Percentiles rank a stretch among this genome's conserved stretches.
Evolutionary conservation across 2,113 vertebrate species (phyloP).

Genomic region (Archocentrus centrarchus): DNA sequence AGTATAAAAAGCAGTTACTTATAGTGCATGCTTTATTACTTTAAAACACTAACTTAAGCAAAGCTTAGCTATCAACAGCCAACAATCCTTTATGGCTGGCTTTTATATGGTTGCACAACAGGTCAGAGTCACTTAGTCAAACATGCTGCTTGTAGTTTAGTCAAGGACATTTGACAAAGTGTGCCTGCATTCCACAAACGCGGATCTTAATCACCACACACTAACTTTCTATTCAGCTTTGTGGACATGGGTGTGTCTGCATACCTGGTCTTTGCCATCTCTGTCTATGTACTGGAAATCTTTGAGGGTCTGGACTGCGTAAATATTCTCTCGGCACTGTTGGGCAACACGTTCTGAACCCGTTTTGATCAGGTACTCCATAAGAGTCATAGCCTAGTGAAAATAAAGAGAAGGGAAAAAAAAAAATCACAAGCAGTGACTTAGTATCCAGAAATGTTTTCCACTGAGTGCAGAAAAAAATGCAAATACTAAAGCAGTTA

Average conservation of each 20-base stretch:
- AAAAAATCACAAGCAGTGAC: not conserved
- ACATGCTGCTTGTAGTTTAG: constrained; percentile 14
- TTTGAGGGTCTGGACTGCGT: constrained; percentile 93
- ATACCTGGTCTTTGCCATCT: constrained; percentile 92
- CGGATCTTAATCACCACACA: constrained; percentile 16
- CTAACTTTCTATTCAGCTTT: constrained; percentile 9
- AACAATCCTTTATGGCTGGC: constrained; percentile 12
- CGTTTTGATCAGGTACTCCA: constrained; percentile 95
- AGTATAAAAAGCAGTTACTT: not conserved
- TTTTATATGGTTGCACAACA: constrained; percentile 38
- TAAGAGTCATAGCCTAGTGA: constrained; percentile 91
- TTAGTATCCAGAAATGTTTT: too few species aligned
- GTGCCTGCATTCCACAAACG: constrained; percentile 22
- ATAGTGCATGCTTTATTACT: not conserved
- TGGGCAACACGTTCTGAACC: constrained; percentile 93
- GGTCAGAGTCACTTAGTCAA: constrained; percentile 35
- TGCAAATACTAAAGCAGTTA: not conserved
- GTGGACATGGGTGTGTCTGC: not conserved
- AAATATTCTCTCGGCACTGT: constrained; percentile 94
- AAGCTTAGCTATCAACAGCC: constrained; percentile 6
- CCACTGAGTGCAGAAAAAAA: not conserved
- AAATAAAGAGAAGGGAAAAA: not conserved
- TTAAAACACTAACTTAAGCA: not conserved
- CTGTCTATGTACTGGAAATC: constrained; percentile 94
- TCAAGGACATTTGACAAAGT: constrained; percentile 20